These are phyloP conservation scores for Hippocampus abdominalis DNA, from an alignment of 2,113 vertebrate species.

Conservation along the genomic window DNA sequence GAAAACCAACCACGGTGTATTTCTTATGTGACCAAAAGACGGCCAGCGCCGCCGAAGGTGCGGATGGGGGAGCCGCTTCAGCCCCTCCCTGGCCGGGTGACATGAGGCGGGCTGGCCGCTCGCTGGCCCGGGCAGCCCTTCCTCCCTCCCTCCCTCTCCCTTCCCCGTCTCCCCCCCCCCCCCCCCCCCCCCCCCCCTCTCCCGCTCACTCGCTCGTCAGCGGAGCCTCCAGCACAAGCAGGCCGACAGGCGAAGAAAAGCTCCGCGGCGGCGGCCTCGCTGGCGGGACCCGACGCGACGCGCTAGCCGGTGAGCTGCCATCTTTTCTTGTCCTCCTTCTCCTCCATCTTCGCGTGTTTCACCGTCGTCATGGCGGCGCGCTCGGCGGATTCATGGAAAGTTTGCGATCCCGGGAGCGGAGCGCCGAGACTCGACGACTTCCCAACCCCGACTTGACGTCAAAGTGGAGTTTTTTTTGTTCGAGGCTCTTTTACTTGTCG, in stretches of 20 bases:
- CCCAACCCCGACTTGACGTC: background rate
- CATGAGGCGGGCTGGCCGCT: slow-evolving; percentile 50
- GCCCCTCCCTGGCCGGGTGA: slow-evolving; percentile 55
- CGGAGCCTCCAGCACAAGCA: slow-evolving; percentile 1
- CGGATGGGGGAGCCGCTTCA: slow-evolving; percentile 17
- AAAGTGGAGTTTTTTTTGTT: background rate
- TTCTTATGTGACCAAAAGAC: too few species aligned
- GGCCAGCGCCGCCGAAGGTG: background rate
- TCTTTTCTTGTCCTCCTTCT: background rate
- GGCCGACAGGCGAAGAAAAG: background rate
- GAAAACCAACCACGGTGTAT: too few species aligned
- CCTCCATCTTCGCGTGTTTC: background rate
- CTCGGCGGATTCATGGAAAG: background rate
- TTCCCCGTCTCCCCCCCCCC: background rate
- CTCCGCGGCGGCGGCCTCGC: slow-evolving; percentile 9
- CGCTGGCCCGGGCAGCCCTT: slow-evolving; percentile 33
- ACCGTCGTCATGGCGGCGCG: background rate
- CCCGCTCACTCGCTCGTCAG: background rate
- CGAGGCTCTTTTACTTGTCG: background rate
- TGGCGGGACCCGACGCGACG: background rate
- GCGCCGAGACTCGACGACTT: background rate
- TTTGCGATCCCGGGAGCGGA: background rate
- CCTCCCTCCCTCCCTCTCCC: too few species aligned
- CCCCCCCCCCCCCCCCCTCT: background rate
- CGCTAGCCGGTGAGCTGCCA: slow-evolving; percentile 30